Evolutionary conservation across 2,113 vertebrate species (phyloP), one percentile per base, ranked within the genome.

Genomic region (Pardalotus punctatus): DNA sequence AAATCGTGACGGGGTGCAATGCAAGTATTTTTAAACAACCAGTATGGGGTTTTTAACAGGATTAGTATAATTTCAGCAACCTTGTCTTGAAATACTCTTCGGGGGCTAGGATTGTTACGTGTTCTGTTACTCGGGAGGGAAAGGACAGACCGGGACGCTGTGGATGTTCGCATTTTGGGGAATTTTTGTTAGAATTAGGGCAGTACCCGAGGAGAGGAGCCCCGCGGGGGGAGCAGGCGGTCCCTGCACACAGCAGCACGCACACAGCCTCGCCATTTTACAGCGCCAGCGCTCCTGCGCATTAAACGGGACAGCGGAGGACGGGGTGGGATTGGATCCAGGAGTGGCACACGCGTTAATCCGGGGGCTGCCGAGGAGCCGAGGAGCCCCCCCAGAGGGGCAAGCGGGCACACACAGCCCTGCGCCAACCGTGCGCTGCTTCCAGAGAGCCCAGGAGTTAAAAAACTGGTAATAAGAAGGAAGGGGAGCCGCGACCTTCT

Each of bases 101-200:
- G 13, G 9, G 8, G 28, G 1, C 2, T 5, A 25, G 3, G n/a
- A n/a, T 11, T n/a, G 18, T 18, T 53, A 12, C 1, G 5, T 2
- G 12, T 35, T 35, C 29, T 3, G 2, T 40, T 36, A 14, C 38
- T 23, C 7, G 38, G 53, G 31, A 80, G 18, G 58, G 18, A 47
- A 54, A 79, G 47, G 19, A 50, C 65, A 21, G 61, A 19, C 6
- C 5, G 12, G 23, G 31, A 28, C 23, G 3, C 33, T 14, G 24
- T 6, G 40, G 10, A 11, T 40, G 36, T 18, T 17, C 2, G 2
- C 14, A 14, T 31, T 54, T 45, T 2, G 56, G 29, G 22, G 31
- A 48, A 14, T 42, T 69, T 54, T 33, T 16, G 10, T 25, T 5
- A 24, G 36, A 29, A 84, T 11, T 20, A 15, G 33, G 42, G 35